These are phyloP conservation scores for Calypte anna DNA, from an alignment of 2,113 vertebrate genomes.

Conservation along the genomic window DNA sequence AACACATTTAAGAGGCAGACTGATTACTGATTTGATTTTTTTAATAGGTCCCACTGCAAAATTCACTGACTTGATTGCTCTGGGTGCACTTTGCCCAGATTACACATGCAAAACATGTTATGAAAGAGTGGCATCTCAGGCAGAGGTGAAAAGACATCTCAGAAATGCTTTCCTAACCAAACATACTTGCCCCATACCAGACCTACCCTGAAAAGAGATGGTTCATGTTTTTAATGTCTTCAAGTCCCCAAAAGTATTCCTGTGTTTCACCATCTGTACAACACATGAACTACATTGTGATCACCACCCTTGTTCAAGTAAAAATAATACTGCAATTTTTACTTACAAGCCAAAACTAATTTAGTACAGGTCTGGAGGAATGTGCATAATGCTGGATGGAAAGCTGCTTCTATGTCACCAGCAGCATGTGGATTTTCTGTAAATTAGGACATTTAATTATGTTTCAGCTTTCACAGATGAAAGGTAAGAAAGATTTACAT, in stretches of 20 bases:
- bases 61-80: background rate
- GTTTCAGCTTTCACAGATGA: slow-evolving; percentile 42
- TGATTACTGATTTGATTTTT: background rate
- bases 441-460: background rate
- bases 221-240: background rate
- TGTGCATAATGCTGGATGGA: background rate
- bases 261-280: background rate
- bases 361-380: background rate
- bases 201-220: background rate
- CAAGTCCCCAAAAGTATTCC: background rate
- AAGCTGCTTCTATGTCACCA: background rate
- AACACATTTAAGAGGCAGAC: background rate
- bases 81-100: background rate
- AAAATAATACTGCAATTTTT: background rate
- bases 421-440: slow-evolving; percentile 9
- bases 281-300: background rate
- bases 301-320: background rate
- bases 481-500: slow-evolving; percentile 50
- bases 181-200: background rate
- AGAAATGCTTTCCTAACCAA: background rate
- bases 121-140: background rate
- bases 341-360: background rate
- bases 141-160: background rate
- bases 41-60: background rate
- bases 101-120: background rate